Conservation (phyloP, 2,888 invertebrate genomes). For the Pheosia tremula region DNA sequence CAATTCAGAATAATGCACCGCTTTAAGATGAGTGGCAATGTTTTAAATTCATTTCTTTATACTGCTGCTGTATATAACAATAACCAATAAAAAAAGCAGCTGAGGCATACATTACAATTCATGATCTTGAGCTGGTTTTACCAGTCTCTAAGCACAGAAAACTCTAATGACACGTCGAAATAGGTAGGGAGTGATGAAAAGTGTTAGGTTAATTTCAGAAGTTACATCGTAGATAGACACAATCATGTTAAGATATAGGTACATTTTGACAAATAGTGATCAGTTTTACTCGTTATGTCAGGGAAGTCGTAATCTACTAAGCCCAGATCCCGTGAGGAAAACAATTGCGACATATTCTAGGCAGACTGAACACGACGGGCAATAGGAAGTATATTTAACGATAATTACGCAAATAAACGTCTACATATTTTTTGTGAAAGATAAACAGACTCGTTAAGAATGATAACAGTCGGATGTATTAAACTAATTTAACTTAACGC, state of each 20-base stretch:
- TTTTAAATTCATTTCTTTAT: constrained; percentile 14
- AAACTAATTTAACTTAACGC: no score
- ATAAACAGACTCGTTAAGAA: constrained; percentile 45
- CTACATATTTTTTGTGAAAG: constrained; percentile 25
- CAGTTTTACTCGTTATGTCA: background rate
- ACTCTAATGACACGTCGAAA: no score
- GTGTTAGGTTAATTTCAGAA: background rate
- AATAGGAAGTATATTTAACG: constrained; percentile 13
- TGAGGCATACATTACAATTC: no score
- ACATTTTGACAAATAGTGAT: background rate
- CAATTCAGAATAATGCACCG: constrained; percentile 53
- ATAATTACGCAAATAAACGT: constrained; percentile 27
- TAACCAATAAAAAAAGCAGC: no score
- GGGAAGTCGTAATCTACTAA: constrained; percentile 3
- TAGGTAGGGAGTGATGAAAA: no score
- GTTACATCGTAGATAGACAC: background rate
- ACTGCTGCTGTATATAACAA: background rate
- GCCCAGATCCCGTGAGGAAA: constrained; percentile 12
- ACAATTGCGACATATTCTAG: no score
- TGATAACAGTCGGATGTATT: no score
- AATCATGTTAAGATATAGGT: background rate
- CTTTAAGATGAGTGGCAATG: constrained; percentile 42
- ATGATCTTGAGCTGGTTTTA: no score
- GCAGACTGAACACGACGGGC: no score
- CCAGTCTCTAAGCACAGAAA: no score